Percentiles rank a stretch among this genome's conserved stretches.
These are phyloP conservation scores for Urocyon cinereoargenteus DNA, from an alignment of 2,797 vertebrate genomes.

Conservation along the genomic window DNA sequence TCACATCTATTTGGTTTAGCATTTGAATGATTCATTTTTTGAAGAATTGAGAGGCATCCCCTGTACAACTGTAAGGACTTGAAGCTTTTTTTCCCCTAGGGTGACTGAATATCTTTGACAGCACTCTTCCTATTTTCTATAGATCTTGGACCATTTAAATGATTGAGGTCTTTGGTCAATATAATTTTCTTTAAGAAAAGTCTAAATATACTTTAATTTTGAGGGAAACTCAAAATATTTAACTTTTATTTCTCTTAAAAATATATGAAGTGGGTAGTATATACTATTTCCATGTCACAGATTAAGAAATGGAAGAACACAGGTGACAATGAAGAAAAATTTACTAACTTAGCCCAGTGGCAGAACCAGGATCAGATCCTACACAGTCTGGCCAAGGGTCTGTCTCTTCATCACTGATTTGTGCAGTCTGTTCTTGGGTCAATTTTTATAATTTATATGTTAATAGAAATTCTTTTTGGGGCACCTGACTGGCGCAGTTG, in stretches of 20 bases:
- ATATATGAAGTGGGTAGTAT: neutral
- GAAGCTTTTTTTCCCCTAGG: neutral
- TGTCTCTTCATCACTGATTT: neutral
- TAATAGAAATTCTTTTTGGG: neutral
- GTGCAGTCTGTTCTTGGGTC: neutral
- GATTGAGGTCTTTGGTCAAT: neutral
- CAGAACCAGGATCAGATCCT: neutral
- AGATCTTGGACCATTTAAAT: neutral
- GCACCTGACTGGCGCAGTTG: neutral
- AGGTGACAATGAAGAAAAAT: neutral
- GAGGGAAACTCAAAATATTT: neutral
- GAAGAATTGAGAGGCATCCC: neutral
- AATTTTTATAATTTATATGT: slow-evolving; percentile 10
- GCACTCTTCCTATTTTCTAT: neutral
- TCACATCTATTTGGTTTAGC: neutral
- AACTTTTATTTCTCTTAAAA: neutral
- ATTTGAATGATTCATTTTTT: neutral
- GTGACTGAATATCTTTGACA: neutral
- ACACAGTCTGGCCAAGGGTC: neutral
- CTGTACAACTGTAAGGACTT: neutral
- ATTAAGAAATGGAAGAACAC: neutral
- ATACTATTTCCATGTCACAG: neutral
- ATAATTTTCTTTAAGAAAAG: slow-evolving; percentile 26
- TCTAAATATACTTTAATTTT: neutral
- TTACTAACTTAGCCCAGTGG: neutral